Evolutionary conservation across 2,113 vertebrate genomes (phyloP).

Genomic region (Planiliza haematocheilus): DNA sequence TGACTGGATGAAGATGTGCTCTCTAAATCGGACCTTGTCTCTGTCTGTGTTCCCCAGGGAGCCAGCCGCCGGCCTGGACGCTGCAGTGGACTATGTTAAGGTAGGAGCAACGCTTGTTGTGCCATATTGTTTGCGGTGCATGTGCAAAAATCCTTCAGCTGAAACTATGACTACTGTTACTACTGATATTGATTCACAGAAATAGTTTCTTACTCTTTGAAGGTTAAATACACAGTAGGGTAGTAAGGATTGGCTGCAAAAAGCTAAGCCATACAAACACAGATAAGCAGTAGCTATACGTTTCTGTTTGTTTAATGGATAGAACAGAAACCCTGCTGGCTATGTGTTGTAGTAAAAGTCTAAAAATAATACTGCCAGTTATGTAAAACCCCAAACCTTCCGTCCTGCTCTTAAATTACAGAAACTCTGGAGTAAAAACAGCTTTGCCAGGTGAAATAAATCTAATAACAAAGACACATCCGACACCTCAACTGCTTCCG

Average conservation of each 20-base stretch:
- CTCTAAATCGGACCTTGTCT: conserved; percentile 79
- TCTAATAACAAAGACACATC: conserved; percentile 13
- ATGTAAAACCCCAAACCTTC: conserved; percentile 27
- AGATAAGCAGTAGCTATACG: background rate
- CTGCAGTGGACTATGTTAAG: conserved; percentile 79
- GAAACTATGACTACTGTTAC: background rate
- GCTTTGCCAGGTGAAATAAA: background rate
- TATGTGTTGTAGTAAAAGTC: background rate
- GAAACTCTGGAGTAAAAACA: background rate
- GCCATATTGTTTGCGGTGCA: background rate
- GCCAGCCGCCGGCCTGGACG: conserved; percentile 59
- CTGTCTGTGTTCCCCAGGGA: conserved; percentile 81
- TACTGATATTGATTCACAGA: background rate
- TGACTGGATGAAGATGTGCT: conserved; percentile 64
- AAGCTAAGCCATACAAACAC: background rate
- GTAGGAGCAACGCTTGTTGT: conserved; percentile 49
- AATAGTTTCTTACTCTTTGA: background rate
- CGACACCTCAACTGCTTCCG: background rate
- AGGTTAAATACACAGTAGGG: no score
- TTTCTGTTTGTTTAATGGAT: background rate
- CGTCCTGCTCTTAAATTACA: conserved; percentile 7
- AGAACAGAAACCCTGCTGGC: background rate
- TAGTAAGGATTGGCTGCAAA: background rate
- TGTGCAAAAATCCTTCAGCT: no score
- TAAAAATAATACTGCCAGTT: background rate